Evolutionary conservation across 2,113 vertebrate genomes (phyloP).

Genomic region (Daboia siamensis): DNA sequence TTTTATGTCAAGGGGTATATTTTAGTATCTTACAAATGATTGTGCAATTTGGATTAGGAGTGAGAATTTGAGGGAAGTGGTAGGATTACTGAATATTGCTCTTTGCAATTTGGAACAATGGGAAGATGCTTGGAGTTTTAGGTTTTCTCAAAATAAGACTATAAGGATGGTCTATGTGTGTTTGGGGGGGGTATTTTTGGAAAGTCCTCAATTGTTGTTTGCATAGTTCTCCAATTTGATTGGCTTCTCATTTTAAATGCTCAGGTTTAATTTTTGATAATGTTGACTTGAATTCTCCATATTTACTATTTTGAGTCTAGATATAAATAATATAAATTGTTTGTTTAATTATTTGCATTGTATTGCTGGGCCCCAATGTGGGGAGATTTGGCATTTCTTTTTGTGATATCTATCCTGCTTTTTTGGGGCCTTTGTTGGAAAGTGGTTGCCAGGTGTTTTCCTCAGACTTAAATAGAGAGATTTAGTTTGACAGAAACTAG

Average conservation of each 20-base stretch:
- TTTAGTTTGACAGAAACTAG: not conserved
- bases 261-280: not conserved
- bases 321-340: not conserved
- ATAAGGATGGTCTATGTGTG: not conserved
- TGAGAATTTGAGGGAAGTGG: not conserved
- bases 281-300: not conserved
- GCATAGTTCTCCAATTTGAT: not conserved
- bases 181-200: not conserved
- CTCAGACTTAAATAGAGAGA: not conserved
- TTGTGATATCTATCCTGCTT: not conserved
- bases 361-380: not conserved
- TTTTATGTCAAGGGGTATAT: not conserved
- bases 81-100: not conserved
- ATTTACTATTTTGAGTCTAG: not conserved
- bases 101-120: not conserved
- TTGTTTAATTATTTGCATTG: not conserved
- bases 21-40: not conserved
- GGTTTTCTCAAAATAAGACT: not conserved
- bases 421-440: not conserved
- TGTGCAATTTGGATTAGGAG: not conserved
- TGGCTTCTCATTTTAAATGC: not conserved
- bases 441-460: not conserved
- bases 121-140: not conserved
- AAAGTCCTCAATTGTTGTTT: not conserved
- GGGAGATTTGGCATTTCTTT: not conserved